phyloP scores from a whole-genome alignment of 2,888 invertebrate species.

The Embidobia sp. region DNA sequence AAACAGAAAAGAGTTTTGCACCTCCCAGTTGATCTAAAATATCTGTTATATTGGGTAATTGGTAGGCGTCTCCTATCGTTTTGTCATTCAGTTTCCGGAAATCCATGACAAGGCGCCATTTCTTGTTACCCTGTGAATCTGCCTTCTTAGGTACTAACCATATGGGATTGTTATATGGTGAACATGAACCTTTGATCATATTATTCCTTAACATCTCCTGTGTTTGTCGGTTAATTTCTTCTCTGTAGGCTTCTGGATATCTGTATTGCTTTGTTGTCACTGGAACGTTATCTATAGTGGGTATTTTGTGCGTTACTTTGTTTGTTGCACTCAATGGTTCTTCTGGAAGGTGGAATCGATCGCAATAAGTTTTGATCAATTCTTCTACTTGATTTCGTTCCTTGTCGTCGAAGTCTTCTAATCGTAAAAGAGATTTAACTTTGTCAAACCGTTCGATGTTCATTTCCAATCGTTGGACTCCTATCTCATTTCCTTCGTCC shows the following conservation, averaged over 20 bases:
- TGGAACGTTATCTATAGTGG: slow-evolving; percentile 9
- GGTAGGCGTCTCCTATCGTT: no score
- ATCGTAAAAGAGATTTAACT: slow-evolving; percentile 7
- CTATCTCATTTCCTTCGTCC: no score
- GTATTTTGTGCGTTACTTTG: slow-evolving; percentile 4
- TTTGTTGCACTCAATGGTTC: slow-evolving; percentile 15
- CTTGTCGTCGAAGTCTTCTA: slow-evolving; percentile 1
- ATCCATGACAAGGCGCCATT: no score
- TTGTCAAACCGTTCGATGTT: neutral
- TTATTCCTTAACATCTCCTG: slow-evolving; percentile 38
- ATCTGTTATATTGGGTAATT: no score
- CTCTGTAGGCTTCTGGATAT: slow-evolving; percentile 33
- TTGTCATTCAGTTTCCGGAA: no score
- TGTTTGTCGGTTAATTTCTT: slow-evolving; percentile 52
- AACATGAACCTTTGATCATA: slow-evolving; percentile 37
- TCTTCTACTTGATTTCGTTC: neutral
- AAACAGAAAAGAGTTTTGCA: no score
- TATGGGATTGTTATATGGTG: no score
- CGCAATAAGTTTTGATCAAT: neutral
- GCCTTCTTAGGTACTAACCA: slow-evolving; percentile 58
- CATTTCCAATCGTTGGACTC: neutral
- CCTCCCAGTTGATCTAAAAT: no score
- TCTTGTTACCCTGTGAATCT: slow-evolving; percentile 14
- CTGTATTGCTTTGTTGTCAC: slow-evolving; percentile 33
- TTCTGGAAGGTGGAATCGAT: slow-evolving; percentile 8